Conservation (phyloP, 35 echinoderm and acorn worm genomes). For the Lytechinus pictus region DNA sequence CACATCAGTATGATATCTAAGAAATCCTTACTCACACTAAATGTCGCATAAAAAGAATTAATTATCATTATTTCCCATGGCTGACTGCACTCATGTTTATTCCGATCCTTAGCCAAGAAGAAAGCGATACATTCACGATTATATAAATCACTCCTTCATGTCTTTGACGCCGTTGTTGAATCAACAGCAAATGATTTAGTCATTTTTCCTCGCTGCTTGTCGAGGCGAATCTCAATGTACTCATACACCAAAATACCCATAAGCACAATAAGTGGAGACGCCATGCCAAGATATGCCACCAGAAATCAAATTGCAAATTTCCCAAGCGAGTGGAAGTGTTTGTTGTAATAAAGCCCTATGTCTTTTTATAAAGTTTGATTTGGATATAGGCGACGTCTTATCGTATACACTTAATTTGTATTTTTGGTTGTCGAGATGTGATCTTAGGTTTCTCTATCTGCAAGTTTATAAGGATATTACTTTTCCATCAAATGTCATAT, state of each 20-base stretch:
- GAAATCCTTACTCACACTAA: not conserved
- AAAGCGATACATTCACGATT: not conserved
- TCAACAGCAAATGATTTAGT: not conserved
- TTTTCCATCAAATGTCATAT: not conserved
- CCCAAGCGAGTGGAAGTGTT: conserved; percentile 8
- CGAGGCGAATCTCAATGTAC: not conserved
- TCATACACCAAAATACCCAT: not conserved
- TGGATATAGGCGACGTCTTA: not conserved
- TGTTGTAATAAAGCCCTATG: not conserved
- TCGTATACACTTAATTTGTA: not conserved
- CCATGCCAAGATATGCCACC: not conserved
- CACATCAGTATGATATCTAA: not conserved
- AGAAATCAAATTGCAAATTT: conserved; percentile 1
- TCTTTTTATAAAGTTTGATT: not conserved
- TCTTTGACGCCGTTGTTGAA: not conserved
- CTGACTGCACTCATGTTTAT: not conserved
- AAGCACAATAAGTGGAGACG: conserved; percentile 1
- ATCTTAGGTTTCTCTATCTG: not conserved
- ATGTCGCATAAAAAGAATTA: not conserved
- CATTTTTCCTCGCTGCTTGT: not conserved
- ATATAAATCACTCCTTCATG: not conserved
- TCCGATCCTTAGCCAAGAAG: not conserved
- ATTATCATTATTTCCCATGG: not conserved
- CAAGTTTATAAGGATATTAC: not conserved
- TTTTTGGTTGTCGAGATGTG: not conserved